These are phyloP conservation scores for Florisuga fusca DNA, from an alignment of 2,797 vertebrate genomes.

Conservation along the genomic window DNA sequence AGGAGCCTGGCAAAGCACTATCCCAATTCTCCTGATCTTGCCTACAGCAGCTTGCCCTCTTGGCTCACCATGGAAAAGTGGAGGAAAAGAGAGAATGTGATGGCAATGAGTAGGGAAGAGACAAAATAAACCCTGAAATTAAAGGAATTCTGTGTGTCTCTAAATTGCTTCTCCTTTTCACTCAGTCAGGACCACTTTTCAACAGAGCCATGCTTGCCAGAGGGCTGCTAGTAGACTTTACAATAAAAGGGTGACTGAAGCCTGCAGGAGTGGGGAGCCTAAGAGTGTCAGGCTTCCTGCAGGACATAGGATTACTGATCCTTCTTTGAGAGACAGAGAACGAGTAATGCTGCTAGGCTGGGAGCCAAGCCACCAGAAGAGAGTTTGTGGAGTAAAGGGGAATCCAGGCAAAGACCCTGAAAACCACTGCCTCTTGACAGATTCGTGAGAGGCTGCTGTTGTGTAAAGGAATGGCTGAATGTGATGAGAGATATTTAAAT, in stretches of 20 bases:
- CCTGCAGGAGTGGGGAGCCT: not conserved
- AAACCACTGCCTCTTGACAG: not conserved
- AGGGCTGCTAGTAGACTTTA: not conserved
- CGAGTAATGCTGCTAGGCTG: not conserved
- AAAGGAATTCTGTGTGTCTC: not conserved
- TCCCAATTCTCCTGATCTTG: not conserved
- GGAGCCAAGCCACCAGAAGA: constrained; percentile 15
- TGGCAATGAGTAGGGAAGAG: not conserved
- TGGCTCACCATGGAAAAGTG: not conserved
- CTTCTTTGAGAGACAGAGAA: not conserved
- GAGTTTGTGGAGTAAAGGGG: not conserved
- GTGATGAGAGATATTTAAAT: fast-evolving
- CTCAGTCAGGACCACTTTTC: not conserved
- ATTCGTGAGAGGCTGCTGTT: not conserved
- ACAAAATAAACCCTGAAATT: not conserved
- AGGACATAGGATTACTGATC: not conserved
- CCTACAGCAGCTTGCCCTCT: not conserved
- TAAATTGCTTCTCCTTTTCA: not conserved
- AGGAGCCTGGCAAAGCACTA: not conserved
- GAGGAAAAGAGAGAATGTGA: not conserved
- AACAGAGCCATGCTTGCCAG: not conserved
- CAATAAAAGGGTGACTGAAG: not conserved
- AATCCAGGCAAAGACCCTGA: not conserved
- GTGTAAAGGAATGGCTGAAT: not conserved
- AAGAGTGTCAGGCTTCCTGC: not conserved